Conservation (phyloP, 1,140 invertebrate genomes). For the Monomorium pharaonis region DNA sequence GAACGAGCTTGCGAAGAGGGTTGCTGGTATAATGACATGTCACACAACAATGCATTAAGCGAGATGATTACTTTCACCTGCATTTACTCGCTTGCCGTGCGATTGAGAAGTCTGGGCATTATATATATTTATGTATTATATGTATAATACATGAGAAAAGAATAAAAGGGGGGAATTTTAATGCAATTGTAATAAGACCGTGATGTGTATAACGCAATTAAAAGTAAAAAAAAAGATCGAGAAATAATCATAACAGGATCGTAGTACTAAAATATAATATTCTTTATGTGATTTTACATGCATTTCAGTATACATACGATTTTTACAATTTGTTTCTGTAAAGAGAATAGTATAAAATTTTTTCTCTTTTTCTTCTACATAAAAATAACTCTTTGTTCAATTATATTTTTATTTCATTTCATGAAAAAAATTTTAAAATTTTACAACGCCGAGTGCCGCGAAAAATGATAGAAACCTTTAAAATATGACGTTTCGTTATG, state of each 20-base stretch:
- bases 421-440: background rate
- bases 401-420: background rate
- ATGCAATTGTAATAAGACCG: too few species aligned
- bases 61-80: slow-evolving; percentile 11
- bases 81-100: background rate
- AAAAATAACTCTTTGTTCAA: background rate
- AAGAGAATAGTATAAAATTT: background rate
- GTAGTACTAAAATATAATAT: too few species aligned
- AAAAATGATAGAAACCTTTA: background rate
- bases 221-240: too few species aligned
- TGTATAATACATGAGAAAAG: background rate
- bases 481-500: background rate
- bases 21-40: slow-evolving; percentile 1
- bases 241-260: too few species aligned
- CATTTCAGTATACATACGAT: background rate
- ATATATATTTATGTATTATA: background rate
- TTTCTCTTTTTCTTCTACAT: background rate
- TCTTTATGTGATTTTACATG: too few species aligned
- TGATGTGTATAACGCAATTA: too few species aligned
- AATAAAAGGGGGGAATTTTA: too few species aligned
- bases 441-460: background rate
- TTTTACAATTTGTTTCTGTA: background rate
- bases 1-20: background rate
- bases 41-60: background rate
- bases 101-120: background rate